Evolutionary conservation across 2,888 invertebrate genomes (phyloP).

Genomic region (Amphipyra berbera): DNA sequence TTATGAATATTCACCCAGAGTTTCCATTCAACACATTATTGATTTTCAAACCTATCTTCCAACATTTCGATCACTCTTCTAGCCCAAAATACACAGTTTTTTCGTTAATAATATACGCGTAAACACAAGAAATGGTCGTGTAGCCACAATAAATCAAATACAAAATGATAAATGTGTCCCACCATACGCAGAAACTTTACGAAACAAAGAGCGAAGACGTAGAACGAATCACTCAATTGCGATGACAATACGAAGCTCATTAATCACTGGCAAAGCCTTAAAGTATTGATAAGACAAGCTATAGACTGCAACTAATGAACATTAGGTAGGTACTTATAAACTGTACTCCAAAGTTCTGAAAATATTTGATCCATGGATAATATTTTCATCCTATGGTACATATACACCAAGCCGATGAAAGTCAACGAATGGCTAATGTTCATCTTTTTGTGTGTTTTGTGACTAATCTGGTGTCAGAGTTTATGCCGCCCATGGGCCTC

Average conservation of each 20-base stretch:
- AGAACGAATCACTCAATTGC: slow-evolving; percentile 51
- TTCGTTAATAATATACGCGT: not conserved
- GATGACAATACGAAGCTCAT: slow-evolving; percentile 41
- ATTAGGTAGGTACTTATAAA: too few species aligned
- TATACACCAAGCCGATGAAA: too few species aligned
- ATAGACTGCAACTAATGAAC: not conserved
- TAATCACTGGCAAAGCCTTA: slow-evolving; percentile 38
- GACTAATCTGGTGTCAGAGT: too few species aligned
- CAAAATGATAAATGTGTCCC: slow-evolving; percentile 44
- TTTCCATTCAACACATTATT: too few species aligned
- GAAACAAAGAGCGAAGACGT: slow-evolving; percentile 41
- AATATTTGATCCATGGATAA: too few species aligned
- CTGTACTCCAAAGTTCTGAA: too few species aligned
- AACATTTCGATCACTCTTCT: not conserved
- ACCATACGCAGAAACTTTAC: slow-evolving; percentile 24
- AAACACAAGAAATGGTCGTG: slow-evolving; percentile 7
- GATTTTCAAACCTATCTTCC: not conserved
- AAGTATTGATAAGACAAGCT: slow-evolving; percentile 33
- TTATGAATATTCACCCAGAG: too few species aligned
- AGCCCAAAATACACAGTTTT: not conserved
- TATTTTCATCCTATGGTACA: too few species aligned
- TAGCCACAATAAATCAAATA: slow-evolving; percentile 42
- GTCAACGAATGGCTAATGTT: too few species aligned
- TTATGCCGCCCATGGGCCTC: too few species aligned
- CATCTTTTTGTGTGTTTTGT: too few species aligned